Percentiles rank a stretch among this genome's conserved stretches.
Conservation (phyloP, 2,113 vertebrate species). For the Malurus cyaneus region DNA sequence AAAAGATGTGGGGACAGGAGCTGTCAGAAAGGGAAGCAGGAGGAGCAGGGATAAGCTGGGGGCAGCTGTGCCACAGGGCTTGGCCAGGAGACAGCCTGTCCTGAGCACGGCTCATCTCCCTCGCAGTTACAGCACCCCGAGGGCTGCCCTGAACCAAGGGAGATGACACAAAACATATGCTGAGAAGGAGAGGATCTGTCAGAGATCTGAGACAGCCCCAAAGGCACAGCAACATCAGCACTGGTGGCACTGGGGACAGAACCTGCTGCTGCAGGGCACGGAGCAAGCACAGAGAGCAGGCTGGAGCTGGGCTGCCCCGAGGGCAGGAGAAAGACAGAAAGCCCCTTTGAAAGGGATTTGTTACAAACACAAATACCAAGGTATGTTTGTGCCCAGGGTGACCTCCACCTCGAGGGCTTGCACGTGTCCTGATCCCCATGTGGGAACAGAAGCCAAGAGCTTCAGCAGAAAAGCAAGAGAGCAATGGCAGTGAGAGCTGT, state of each 20-base stretch:
- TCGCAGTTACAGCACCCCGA: not conserved
- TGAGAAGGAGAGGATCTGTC: not conserved
- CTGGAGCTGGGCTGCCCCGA: not conserved
- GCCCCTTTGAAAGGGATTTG: not conserved
- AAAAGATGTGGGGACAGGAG: not conserved
- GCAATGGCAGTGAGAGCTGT: constrained; percentile 12
- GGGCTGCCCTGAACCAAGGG: not conserved
- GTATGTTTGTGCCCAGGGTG: not conserved
- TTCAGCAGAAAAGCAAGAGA: not conserved
- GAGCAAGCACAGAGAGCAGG: not conserved
- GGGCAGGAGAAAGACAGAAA: not conserved
- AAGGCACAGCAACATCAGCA: not conserved
- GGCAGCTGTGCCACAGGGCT: not conserved
- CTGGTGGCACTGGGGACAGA: not conserved
- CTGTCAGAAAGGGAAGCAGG: not conserved
- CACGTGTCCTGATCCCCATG: accelerated
- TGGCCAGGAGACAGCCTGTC: not conserved
- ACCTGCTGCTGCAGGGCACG: not conserved
- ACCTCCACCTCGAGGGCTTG: not conserved
- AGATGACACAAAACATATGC: not conserved
- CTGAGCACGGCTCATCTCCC: accelerated
- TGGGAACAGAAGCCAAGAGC: not conserved
- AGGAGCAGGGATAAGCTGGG: not conserved
- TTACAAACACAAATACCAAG: not conserved
- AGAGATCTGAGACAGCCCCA: not conserved